Conservation (phyloP, 2,797 vertebrate species). For the Mus spretus region DNA sequence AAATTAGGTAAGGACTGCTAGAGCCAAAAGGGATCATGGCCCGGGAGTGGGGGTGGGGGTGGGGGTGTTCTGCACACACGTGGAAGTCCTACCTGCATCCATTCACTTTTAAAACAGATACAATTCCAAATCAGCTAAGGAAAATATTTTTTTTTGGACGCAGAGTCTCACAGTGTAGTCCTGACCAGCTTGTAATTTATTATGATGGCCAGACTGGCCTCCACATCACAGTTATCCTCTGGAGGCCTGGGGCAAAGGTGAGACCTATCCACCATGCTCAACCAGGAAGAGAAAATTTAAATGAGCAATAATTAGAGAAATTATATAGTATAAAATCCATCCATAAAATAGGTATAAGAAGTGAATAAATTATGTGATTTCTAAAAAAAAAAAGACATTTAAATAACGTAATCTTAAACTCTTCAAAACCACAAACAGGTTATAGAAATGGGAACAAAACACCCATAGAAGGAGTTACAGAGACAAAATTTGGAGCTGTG, state of each 20-base stretch:
- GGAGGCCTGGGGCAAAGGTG: background rate
- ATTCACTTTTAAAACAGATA: conserved; percentile 30
- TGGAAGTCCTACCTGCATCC: background rate
- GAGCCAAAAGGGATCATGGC: background rate
- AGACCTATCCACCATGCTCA: background rate
- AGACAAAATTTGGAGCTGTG: too few species aligned
- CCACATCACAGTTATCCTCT: background rate
- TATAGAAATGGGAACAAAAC: too few species aligned
- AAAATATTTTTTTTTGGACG: background rate
- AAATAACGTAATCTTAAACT: background rate
- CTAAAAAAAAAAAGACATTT: background rate
- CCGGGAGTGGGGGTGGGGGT: too few species aligned
- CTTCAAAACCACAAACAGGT: conserved; percentile 9
- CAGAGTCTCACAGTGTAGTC: background rate
- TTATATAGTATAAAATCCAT: background rate
- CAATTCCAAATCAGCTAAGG: background rate
- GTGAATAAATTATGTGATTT: background rate
- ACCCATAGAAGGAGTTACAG: too few species aligned
- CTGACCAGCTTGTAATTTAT: background rate
- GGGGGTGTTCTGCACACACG: background rate
- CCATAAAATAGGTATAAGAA: background rate
- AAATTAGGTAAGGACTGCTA: background rate
- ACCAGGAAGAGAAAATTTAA: conserved; percentile 14
- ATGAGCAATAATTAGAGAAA: conserved; percentile 45
- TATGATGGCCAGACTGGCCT: background rate